phyloP scores from a whole-genome alignment of 2,797 vertebrate genomes.

The Megalops cyprinoides region DNA sequence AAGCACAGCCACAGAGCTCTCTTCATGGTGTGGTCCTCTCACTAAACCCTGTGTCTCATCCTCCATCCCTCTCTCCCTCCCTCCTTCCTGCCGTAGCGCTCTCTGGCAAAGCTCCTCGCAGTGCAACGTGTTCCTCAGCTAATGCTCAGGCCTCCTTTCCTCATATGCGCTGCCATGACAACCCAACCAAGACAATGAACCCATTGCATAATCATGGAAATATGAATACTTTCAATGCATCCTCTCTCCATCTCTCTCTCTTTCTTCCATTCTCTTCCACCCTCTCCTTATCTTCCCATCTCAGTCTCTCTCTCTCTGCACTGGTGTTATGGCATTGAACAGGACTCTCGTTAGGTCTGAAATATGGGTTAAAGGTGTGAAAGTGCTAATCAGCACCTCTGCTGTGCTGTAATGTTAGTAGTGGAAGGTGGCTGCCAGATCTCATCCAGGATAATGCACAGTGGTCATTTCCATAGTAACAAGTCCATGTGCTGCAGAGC shows the following conservation, averaged over 20 bases:
- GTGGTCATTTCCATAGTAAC: no score
- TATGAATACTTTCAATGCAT: conserved; percentile 64
- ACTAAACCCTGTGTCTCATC: conserved; percentile 42
- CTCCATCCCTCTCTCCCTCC: background rate
- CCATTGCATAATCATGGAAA: conserved; percentile 79
- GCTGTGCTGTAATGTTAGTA: no score
- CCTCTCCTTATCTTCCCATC: conserved; percentile 20
- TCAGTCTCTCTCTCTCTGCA: conserved; percentile 24
- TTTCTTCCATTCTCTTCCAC: conserved; percentile 30
- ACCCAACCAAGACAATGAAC: conserved; percentile 74
- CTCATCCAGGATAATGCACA: no score
- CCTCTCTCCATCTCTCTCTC: background rate
- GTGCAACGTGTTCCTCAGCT: background rate
- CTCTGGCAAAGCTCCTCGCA: background rate
- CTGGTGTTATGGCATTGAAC: no score
- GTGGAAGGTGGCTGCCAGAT: no score
- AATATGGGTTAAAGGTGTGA: no score
- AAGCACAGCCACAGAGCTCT: background rate
- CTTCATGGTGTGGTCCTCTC: background rate
- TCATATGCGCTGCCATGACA: conserved; percentile 76
- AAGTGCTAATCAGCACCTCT: no score
- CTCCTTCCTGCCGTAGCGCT: background rate
- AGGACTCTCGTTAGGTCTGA: no score
- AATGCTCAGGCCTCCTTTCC: conserved; percentile 62
- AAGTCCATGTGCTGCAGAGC: no score